Base-by-base conservation (phyloP, 2,888 invertebrate genomes). In the Glaucopsyche alexis region DNA sequence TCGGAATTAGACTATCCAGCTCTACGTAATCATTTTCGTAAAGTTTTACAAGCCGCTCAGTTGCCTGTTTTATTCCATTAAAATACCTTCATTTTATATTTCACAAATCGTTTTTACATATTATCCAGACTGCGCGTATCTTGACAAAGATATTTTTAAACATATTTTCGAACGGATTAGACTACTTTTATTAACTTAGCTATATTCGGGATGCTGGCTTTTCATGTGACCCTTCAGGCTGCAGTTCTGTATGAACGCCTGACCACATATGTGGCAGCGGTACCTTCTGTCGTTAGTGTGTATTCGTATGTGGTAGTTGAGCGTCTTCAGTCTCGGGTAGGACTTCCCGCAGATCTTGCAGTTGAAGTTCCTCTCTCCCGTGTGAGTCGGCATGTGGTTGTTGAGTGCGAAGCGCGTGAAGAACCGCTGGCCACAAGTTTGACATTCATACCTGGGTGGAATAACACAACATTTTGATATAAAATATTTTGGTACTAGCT, bases 341-440 rank as follows among this genome's bases (percentile, higher is more conserved):
- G 83, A 83, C 75, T 93, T 93, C 74, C 91, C 91, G 75, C 92
- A 92, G 1, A 82, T 80, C 50, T 89, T 89, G 70, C 92, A 92
- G 73, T 90, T 90, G 78, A 86, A 91, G 79, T 91, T 91, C 1
- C 91, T 74, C 72, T 92, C 92, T 0, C 89, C 86, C 0, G 92
- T 92, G 80, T 93, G 92, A 0, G 87, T 89, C 0, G 92, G 92
- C 89, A 91, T 89, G 81, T 93, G 92, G 72, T 91, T 91, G 79
- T 85, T 90, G 0, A 93, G 80, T 0, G 91, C 89, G 82, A 90
- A 91, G 0, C 89, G 84, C 0, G 92, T 91, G 83, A 92, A 91
- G 81, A 92, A 92, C 75, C 88, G 90, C 73, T 91, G 91, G 0
- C 91, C 89, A 77, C 92, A 92, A 19, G 85, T 87, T 67, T 90